phyloP scores from a whole-genome alignment of 2,113 vertebrate species.

The Gyps fulvus region DNA sequence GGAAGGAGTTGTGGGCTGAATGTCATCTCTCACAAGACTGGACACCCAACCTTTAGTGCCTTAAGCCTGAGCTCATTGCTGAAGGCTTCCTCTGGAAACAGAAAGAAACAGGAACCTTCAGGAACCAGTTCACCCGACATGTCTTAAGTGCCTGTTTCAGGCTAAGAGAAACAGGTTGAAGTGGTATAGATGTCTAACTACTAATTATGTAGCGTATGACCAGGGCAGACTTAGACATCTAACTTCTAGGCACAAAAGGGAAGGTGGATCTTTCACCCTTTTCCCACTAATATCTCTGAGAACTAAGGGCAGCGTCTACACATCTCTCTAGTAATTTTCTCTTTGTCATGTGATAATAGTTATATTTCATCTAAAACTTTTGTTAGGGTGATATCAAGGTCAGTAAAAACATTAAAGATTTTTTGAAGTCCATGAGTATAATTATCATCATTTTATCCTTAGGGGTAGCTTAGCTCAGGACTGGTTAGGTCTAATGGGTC shows the following conservation, averaged over 20 bases:
- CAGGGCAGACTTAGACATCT: not conserved
- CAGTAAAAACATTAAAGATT: not conserved
- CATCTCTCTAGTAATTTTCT: not conserved
- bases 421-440: not conserved
- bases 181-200: not conserved
- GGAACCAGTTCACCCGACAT: not conserved
- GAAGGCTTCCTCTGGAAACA: not conserved
- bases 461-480: not conserved
- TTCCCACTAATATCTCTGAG: not conserved
- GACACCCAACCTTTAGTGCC: not conserved
- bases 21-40: not conserved
- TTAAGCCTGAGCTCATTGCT: not conserved
- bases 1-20: not conserved
- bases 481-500: not conserved
- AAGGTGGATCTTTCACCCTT: not conserved
- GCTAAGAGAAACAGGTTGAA: not conserved
- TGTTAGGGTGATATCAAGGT: not conserved
- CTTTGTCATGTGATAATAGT: not conserved
- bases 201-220: not conserved
- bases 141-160: not conserved
- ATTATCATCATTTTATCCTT: not conserved
- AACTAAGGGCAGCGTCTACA: not conserved
- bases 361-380: not conserved
- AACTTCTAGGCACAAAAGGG: not conserved
- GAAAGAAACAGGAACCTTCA: not conserved